A percentile compares a stretch with the other conserved stretches of the same genome.
phyloP scores from a whole-genome alignment of 2,888 invertebrate genomes.

The Sceliomorpha sp. region DNA sequence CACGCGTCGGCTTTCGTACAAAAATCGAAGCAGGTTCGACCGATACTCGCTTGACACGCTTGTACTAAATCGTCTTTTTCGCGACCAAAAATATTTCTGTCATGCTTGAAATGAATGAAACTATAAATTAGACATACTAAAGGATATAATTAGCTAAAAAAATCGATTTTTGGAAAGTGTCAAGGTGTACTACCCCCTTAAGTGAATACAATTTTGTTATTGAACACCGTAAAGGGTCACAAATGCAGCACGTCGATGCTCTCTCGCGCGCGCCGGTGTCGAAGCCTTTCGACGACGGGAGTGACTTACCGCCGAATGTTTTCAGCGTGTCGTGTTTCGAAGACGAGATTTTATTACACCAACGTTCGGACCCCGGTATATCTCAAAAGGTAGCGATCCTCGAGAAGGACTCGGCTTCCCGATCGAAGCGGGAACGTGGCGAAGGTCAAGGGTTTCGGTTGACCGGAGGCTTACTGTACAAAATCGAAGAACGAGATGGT shows the following conservation, averaged over 20 bases:
- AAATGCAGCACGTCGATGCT: constrained; percentile 54
- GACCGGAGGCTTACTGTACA: background rate
- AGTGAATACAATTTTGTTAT: constrained; percentile 42
- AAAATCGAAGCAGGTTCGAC: no score
- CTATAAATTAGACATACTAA: no score
- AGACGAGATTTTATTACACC: constrained; percentile 18
- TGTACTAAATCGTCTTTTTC: no score
- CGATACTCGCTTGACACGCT: no score
- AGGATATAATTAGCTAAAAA: no score
- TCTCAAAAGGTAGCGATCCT: constrained; percentile 2
- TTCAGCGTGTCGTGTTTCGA: background rate
- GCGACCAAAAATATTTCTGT: no score
- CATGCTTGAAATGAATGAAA: no score
- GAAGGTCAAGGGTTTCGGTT: background rate
- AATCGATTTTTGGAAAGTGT: no score
- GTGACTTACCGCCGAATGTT: no score
- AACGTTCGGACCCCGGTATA: constrained; percentile 13
- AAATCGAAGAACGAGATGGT: constrained; percentile 2
- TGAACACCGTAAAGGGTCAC: constrained; percentile 25
- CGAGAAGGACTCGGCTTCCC: background rate
- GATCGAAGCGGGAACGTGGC: background rate
- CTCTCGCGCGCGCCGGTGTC: constrained; percentile 40
- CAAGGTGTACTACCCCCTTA: constrained; percentile 36
- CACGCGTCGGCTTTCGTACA: no score
- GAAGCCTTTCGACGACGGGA: background rate